Base-by-base conservation (phyloP, 2,797 vertebrate species). In the Aselliscus stoliczkanus region DNA sequence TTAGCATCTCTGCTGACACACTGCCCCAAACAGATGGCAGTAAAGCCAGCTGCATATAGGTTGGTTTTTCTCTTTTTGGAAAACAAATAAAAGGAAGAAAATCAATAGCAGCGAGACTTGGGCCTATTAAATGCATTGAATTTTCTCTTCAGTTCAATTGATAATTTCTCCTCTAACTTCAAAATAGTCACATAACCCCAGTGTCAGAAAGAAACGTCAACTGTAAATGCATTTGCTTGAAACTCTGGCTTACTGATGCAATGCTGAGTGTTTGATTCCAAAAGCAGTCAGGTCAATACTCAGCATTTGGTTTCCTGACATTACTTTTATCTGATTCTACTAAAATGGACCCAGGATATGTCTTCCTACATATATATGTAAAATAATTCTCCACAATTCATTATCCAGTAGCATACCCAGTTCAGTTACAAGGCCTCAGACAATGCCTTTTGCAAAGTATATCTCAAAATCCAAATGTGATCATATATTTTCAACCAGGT, bases 1-100 rank as follows among this genome's bases (percentile, higher is more conserved):
- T 95, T 95, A 97, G 93, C 72, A 88, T 76, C 93, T 93, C 96
- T 82, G 76, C 80, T 93, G 92, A 87, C 34, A 91, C 84, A 80
- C 72, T 93, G 76, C 87, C 95, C 94, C 67, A 34, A 75, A 90
- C 76, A 95, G 84, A 95, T 65, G 52, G 83, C 58, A 65, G 4
- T n/a, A 47, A 87, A 69, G 42, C 80, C 84, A 93, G 86, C 86
- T 94, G 75, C 76, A 23, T 42, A 2, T 20, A 80, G 20, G 47
- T 50, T 50, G 17, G 4, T 5, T 67, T 76, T 52, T 27, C 50
- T 60, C 50, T 79, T 81, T 84, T 15, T 7, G 37, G 29, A 67
- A 69, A 82, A 34, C 39, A 81, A 89, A 83, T 62, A 64, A 92
- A 94, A 83, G 42, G 29, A 93, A 87, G 72, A 73, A 73, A 96